Evolutionary conservation across 2,888 invertebrate genomes (phyloP).

Genomic region (Lasius platythorax): DNA sequence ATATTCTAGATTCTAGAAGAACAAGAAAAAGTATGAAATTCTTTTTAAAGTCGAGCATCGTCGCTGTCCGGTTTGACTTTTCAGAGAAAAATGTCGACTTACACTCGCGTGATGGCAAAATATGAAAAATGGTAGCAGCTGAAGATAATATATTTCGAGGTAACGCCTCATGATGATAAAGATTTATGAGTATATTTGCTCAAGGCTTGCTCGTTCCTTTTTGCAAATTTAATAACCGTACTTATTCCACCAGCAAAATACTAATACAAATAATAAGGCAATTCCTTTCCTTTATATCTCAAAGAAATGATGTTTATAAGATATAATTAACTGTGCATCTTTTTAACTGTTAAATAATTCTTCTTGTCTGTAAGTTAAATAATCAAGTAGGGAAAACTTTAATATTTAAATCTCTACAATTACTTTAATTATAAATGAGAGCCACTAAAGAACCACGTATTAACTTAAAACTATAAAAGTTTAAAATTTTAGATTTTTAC

Average conservation of each 20-base stretch:
- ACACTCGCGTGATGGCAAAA: constrained; percentile 9
- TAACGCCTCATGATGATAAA: constrained; percentile 12
- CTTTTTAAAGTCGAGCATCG: constrained; percentile 6
- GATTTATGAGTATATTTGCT: constrained; percentile 29
- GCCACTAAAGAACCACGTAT: background rate
- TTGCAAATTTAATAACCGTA: constrained; percentile 15
- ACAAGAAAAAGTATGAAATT: constrained; percentile 21
- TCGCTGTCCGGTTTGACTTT: background rate
- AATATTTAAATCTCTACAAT: background rate
- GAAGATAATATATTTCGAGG: constrained; percentile 22
- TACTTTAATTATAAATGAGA: background rate
- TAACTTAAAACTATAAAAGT: background rate
- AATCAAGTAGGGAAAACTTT: no score
- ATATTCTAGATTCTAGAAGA: background rate
- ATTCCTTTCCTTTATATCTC: background rate
- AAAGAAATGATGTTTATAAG: background rate
- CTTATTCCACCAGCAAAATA: background rate
- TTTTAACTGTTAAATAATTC: background rate
- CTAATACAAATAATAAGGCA: constrained; percentile 23
- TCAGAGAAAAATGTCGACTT: constrained; percentile 38
- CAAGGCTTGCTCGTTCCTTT: background rate
- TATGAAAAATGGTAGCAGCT: constrained; percentile 35
- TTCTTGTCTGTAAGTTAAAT: background rate
- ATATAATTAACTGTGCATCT: background rate
- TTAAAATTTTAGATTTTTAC: background rate